phyloP scores from a whole-genome alignment of 2,888 invertebrate species.

The Noctua janthe region DNA sequence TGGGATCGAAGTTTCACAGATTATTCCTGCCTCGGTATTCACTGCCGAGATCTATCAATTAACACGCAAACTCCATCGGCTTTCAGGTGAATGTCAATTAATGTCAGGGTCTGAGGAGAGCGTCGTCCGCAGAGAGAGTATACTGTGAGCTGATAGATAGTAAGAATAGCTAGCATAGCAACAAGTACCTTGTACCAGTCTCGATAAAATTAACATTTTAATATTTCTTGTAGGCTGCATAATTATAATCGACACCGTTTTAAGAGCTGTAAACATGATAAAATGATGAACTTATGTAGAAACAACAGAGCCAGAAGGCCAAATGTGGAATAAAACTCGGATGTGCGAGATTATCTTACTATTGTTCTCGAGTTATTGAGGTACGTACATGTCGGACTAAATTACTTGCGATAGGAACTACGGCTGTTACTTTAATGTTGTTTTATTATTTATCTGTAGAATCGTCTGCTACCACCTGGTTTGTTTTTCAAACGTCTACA shows the following conservation, averaged over 20 bases:
- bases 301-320: slow-evolving; percentile 52
- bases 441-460: slow-evolving; percentile 24
- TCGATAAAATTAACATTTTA: slow-evolving; percentile 55
- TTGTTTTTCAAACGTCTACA: background rate
- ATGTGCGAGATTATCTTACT: slow-evolving; percentile 61
- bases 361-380: slow-evolving; percentile 58
- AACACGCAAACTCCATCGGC: slow-evolving; percentile 83
- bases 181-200: slow-evolving; percentile 60
- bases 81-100: slow-evolving; percentile 86
- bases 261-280: slow-evolving; percentile 55
- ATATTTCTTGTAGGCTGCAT: slow-evolving; percentile 42
- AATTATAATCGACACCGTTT: slow-evolving; percentile 52
- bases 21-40: slow-evolving; percentile 70
- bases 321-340: slow-evolving; percentile 56
- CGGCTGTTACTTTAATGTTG: slow-evolving; percentile 37
- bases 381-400: slow-evolving; percentile 43
- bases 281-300: slow-evolving; percentile 55
- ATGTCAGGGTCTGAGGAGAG: slow-evolving; percentile 77
- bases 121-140: slow-evolving; percentile 70
- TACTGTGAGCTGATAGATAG: slow-evolving; percentile 67
- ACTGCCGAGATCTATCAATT: slow-evolving; percentile 86
- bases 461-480: slow-evolving; percentile 1
- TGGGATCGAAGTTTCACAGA: slow-evolving; percentile 61
- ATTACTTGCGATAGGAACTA: slow-evolving; percentile 43
- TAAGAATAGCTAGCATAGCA: slow-evolving; percentile 63